Percentiles rank a stretch among this genome's conserved stretches.
Conservation (phyloP, 2,888 invertebrate species). For the Agrotis ipsilon region DNA sequence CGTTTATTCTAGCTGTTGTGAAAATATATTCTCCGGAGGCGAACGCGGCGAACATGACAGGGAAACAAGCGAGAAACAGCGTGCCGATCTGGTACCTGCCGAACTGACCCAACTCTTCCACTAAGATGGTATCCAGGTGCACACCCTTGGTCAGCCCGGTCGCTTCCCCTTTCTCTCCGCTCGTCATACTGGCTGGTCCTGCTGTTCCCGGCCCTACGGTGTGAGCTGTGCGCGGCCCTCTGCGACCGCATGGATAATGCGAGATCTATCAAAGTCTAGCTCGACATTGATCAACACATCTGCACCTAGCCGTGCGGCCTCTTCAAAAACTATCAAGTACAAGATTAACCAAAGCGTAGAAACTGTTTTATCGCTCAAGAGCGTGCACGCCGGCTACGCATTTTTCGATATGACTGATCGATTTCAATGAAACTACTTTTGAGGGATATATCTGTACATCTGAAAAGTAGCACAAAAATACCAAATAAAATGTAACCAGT, state of each 20-base stretch:
- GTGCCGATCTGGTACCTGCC: conserved; percentile 84
- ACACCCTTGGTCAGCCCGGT: conserved; percentile 54
- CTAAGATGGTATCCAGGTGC: conserved; percentile 83
- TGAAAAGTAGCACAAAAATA: too few species aligned
- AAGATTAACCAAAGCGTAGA: too few species aligned
- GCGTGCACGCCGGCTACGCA: too few species aligned
- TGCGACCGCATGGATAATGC: conserved; percentile 33
- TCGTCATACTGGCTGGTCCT: conserved; percentile 64
- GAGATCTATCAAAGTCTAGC: not conserved
- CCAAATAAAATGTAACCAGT: too few species aligned
- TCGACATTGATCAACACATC: conserved; percentile 11
- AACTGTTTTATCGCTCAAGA: too few species aligned
- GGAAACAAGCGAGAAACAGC: conserved; percentile 80
- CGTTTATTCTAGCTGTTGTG: conserved; percentile 84
- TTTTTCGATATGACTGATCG: too few species aligned
- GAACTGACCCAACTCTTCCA: conserved; percentile 84
- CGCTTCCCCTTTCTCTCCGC: conserved; percentile 69
- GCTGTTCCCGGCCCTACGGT: not conserved
- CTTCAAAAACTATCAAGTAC: too few species aligned
- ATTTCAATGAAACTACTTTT: too few species aligned
- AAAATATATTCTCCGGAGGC: conserved; percentile 87
- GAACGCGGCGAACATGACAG: conserved; percentile 86
- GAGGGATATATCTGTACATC: too few species aligned
- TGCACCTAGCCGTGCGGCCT: too few species aligned
- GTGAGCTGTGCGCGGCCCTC: conserved; percentile 25